phyloP scores from a whole-genome alignment of 2,797 vertebrate genomes.

The Manis javanica region DNA sequence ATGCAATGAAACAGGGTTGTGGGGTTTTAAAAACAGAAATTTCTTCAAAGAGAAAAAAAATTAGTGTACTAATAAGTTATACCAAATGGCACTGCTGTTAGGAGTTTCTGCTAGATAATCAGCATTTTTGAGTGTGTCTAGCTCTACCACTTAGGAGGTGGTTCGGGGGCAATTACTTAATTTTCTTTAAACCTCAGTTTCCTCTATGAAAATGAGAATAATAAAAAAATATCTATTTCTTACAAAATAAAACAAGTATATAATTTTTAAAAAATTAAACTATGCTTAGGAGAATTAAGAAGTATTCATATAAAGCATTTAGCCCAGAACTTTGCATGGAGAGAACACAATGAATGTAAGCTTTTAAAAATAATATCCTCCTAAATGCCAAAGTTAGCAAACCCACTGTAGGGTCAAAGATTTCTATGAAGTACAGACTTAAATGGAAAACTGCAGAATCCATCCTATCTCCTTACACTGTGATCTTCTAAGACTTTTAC shows the following conservation, averaged over 20 bases:
- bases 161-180: background rate
- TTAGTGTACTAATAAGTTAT: background rate
- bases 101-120: background rate
- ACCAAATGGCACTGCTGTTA: background rate
- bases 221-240: background rate
- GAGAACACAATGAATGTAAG: background rate
- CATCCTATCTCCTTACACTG: background rate
- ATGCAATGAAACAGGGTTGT: background rate
- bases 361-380: background rate
- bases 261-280: background rate
- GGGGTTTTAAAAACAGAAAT: background rate
- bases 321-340: background rate
- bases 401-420: background rate
- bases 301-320: background rate
- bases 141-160: background rate
- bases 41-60: background rate
- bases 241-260: background rate
- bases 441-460: conserved; percentile 14
- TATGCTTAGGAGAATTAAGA: background rate
- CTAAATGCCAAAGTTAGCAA: conserved; percentile 28
- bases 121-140: background rate
- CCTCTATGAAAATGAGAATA: background rate
- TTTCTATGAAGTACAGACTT: background rate
- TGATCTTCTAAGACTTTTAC: conserved; percentile 35
- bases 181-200: conserved; percentile 37